phyloP scores from a whole-genome alignment of 2,113 vertebrate species.

The Panthera uncia region DNA sequence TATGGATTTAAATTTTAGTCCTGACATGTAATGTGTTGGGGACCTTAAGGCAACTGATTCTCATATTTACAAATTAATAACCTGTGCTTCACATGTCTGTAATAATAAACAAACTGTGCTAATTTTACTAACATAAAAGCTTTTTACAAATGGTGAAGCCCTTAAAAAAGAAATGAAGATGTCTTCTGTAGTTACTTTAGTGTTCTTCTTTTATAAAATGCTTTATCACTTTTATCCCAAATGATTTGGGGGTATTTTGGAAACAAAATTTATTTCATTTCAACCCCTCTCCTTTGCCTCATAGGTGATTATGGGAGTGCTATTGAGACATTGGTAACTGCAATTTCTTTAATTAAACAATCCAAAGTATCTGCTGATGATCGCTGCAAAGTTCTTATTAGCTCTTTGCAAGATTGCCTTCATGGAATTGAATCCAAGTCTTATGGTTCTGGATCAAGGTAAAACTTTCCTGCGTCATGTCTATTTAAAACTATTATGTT shows the following conservation, averaged over 20 bases:
- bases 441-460: conserved; percentile 97
- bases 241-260: not conserved
- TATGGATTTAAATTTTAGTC: conserved; percentile 26
- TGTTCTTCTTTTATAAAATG: not conserved
- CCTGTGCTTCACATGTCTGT: not conserved
- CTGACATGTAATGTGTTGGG: not conserved
- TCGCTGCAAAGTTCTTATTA: conserved; percentile 99
- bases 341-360: conserved; percentile 99
- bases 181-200: not conserved
- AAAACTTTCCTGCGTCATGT: conserved; percentile 86
- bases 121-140: not conserved
- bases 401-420: conserved; percentile 98
- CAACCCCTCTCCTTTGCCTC: not conserved
- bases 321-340: conserved; percentile 98
- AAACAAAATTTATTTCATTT: conserved; percentile 62
- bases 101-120: not conserved
- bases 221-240: not conserved
- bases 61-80: conserved; percentile 39
- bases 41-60: not conserved
- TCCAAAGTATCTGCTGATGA: conserved; percentile 99
- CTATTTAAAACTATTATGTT: conserved; percentile 43
- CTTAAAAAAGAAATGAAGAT: not conserved
- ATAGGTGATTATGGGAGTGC: conserved; percentile 98
- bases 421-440: conserved; percentile 99
- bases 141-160: conserved; percentile 2